Evolutionary conservation across 1,140 invertebrate species (phyloP), one percentile per base, ranked within the genome.

Genomic region (Mycetomoellerius zeteki): DNA sequence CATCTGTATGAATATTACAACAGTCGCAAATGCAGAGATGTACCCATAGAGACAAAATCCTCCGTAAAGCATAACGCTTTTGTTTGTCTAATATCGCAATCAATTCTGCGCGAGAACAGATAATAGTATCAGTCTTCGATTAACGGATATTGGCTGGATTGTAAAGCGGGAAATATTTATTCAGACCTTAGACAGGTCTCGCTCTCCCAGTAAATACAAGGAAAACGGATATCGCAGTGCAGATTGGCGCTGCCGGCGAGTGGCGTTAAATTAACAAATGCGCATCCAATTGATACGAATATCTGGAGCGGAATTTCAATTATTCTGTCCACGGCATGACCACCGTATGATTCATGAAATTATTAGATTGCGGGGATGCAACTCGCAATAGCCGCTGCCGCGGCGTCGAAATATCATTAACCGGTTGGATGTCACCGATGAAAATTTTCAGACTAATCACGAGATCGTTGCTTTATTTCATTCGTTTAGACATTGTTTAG

Each of bases 261-360:
- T 76, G 54, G 75, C 65, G 87, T 75, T 87, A 77, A 91, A 91
- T 90, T 82, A 89, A 86, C 76, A 78, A 84, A 87, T 60, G 64
- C 43, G 27, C 37, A 54, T 24, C 50, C 76, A 65, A 86, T 86
- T 86, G 76, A 86, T 80, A 69, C 84, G 21, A 30, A 14, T 56
- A 80, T 65, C 47, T 69, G 56, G 21, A 65, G 84, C 37, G 37
- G 76, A 90, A 89, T 90, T 89, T 86, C 88, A 89, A 84, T 90
- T 89, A 90, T 84, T 90, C 37, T 64, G 56, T 67, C 50, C 65
- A 47, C 12, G 37, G 37, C 33, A 16, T 54, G 14, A 62, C 21
- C n/a, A 47, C 27, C 50, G 75, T 64, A 58, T 52, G 85, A 89
- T 71, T 82, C 56, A 58, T 19, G n/a, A 89, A 89, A 89, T 89